A percentile compares a stretch with the other conserved stretches of the same genome.
Conservation (phyloP, 1,140 invertebrate genomes). For the Caerostris darwini region DNA sequence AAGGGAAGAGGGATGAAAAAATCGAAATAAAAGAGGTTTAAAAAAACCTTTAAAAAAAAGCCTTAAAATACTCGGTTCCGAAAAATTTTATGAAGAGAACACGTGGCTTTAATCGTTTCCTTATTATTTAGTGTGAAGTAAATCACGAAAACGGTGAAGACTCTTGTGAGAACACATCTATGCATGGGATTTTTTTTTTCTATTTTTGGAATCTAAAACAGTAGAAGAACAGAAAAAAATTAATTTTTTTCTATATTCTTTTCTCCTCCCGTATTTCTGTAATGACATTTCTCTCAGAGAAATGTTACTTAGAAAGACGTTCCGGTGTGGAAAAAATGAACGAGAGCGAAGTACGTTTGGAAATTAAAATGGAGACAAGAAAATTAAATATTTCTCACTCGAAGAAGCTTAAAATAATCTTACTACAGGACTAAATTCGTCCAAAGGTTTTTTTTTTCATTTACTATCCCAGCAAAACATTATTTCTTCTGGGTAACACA, state of each 20-base stretch:
- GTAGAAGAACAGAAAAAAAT: background rate
- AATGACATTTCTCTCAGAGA: conserved; percentile 41
- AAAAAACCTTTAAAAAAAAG: background rate
- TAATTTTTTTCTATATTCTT: background rate
- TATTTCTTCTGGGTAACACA: conserved; percentile 22
- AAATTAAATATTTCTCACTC: conserved; percentile 51
- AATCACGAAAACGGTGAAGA: conserved; percentile 32
- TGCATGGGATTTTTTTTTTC: background rate
- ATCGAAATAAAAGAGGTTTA: background rate
- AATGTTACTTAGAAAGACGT: conserved; percentile 46
- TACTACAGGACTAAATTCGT: conserved; percentile 2
- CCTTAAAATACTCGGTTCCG: conserved; percentile 2
- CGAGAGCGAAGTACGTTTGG: conserved; percentile 5
- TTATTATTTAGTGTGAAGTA: conserved; percentile 47
- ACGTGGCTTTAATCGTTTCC: conserved; percentile 49
- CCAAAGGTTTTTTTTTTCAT: background rate
- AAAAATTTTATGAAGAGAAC: background rate
- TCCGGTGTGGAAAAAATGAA: conserved; percentile 31
- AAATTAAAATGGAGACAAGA: conserved; percentile 49
- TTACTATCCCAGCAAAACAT: background rate
- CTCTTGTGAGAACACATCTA: conserved; percentile 43
- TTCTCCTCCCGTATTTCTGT: background rate
- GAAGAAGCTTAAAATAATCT: conserved; percentile 37
- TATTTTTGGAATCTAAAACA: conserved; percentile 38
- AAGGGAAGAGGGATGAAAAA: background rate